Percentiles rank a stretch among this genome's conserved stretches.
Conservation (phyloP, 2,797 vertebrate genomes). For the Neosilurus mollespiculum region DNA sequence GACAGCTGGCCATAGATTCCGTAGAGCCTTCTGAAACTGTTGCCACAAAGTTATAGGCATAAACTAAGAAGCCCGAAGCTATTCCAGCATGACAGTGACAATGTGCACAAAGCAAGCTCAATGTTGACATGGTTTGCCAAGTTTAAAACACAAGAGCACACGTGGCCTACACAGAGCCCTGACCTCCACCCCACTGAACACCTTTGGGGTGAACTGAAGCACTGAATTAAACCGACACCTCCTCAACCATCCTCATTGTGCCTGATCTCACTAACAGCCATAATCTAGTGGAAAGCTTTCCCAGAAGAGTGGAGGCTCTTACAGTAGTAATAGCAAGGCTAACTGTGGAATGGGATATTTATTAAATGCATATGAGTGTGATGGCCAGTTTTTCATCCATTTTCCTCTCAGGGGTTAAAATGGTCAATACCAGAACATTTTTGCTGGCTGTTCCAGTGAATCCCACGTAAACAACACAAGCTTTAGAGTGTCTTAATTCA, state of each 20-base stretch:
- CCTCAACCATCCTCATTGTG: background rate
- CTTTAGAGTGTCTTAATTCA: background rate
- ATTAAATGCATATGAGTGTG: background rate
- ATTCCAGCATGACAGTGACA: background rate
- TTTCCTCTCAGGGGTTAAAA: too few species aligned
- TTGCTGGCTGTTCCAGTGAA: background rate
- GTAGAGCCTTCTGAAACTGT: background rate
- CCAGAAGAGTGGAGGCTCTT: background rate
- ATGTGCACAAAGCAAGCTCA: background rate
- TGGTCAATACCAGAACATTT: too few species aligned
- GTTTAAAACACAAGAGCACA: background rate
- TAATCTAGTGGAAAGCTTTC: background rate
- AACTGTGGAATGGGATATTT: background rate
- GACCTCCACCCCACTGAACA: background rate
- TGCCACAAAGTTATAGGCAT: background rate
- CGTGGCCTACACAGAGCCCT: background rate
- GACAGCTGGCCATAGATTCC: background rate
- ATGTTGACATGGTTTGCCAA: background rate
- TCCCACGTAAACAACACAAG: background rate
- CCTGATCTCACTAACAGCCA: background rate
- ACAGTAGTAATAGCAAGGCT: too few species aligned
- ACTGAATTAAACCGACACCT: background rate
- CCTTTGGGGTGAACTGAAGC: background rate
- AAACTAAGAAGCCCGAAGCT: background rate
- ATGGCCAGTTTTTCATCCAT: background rate